Conservation (phyloP, 1,140 invertebrate species). For the Cydia splendana region DNA sequence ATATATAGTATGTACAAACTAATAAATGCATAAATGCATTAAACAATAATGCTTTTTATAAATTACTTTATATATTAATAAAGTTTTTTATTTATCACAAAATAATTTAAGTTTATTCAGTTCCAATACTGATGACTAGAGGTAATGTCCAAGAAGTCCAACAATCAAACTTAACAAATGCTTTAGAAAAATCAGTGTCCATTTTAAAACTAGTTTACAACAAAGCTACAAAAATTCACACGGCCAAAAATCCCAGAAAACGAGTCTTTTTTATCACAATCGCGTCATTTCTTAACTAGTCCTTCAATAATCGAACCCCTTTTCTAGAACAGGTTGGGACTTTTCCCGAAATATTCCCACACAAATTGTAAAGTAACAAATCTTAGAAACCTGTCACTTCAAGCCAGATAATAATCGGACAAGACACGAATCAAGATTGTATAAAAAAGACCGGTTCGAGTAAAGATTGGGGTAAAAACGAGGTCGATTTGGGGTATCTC, state of each 20-base stretch:
- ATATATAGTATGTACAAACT: too few relatives aligned
- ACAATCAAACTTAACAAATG: not conserved
- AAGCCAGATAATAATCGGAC: constrained; percentile 33
- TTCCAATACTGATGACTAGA: too few relatives aligned
- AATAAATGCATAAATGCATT: too few relatives aligned
- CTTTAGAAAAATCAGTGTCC: not conserved
- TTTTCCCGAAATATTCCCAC: constrained; percentile 50
- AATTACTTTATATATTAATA: too few relatives aligned
- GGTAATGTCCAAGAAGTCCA: not conserved
- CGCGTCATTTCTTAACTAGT: constrained; percentile 48
- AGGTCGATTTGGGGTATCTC: constrained; percentile 4
- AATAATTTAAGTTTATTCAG: too few relatives aligned
- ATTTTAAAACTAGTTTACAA: not conserved
- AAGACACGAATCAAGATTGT: constrained; percentile 42
- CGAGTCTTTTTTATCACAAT: constrained; percentile 8
- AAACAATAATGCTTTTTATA: too few relatives aligned
- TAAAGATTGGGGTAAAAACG: constrained; percentile 23
- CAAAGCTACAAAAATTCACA: not conserved
- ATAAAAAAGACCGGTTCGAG: constrained; percentile 38
- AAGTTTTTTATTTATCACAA: too few relatives aligned
- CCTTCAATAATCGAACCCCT: constrained; percentile 38
- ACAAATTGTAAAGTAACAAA: constrained; percentile 38
- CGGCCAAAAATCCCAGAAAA: not conserved
- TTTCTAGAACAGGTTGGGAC: constrained; percentile 47
- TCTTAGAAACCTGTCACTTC: constrained; percentile 50